A percentile compares a stretch with the other conserved stretches of the same genome.
Conservation (phyloP, 2,113 vertebrate genomes). For the Raja brachyura region DNA sequence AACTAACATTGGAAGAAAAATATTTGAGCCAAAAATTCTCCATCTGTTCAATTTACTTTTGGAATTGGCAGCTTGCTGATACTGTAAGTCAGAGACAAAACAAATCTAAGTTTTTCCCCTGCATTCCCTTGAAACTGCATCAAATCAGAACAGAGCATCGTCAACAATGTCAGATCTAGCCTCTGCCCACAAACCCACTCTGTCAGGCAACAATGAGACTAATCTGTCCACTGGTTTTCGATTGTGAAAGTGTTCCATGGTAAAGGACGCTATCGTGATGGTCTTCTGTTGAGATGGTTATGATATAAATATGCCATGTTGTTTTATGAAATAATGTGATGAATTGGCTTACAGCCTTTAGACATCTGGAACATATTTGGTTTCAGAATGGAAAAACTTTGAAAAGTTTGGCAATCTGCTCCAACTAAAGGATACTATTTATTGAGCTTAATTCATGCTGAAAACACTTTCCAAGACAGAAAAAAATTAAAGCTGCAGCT, state of each 20-base stretch:
- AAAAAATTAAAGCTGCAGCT: not conserved
- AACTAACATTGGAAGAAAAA: not conserved
- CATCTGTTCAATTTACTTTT: not conserved
- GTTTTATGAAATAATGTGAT: not conserved
- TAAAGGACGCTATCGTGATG: not conserved
- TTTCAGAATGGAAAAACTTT: not conserved
- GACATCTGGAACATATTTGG: not conserved
- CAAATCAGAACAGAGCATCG: not conserved
- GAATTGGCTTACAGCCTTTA: not conserved
- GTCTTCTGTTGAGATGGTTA: not conserved
- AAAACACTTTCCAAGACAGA: not conserved
- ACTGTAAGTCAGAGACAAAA: not conserved
- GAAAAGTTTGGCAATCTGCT: not conserved
- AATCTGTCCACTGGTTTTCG: not conserved
- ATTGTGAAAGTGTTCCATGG: not conserved
- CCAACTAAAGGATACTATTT: not conserved
- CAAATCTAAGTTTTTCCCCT: not conserved
- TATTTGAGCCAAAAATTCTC: not conserved
- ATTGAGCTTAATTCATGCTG: not conserved
- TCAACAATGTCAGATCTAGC: not conserved
- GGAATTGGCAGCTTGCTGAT: too few species aligned
- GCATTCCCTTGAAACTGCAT: not conserved
- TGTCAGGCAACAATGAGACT: not conserved
- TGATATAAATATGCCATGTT: not conserved
- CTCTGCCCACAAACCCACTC: not conserved